phyloP scores from a whole-genome alignment of 2,113 vertebrate genomes.

The Rutilus rutilus region DNA sequence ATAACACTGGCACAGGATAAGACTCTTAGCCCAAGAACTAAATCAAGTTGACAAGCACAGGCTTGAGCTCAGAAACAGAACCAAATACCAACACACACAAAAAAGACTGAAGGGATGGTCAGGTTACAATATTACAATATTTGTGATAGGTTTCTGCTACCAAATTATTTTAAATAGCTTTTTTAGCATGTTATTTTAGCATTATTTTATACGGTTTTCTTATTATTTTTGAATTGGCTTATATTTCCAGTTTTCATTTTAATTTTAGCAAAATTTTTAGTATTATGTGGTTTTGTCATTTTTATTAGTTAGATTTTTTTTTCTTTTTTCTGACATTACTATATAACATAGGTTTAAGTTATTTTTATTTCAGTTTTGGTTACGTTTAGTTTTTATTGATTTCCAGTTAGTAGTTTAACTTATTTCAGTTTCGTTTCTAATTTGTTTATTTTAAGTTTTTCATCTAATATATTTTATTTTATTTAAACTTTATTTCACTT shows the following conservation, averaged over 20 bases:
- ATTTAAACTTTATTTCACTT: neutral
- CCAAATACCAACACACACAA: neutral
- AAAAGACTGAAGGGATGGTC: neutral
- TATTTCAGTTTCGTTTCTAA: neutral
- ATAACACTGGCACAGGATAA: conserved; percentile 2
- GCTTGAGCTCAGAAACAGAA: conserved; percentile 16
- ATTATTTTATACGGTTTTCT: neutral
- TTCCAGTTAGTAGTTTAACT: neutral
- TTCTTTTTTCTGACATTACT: neutral
- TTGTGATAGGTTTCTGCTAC: neutral
- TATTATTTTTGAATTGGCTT: neutral
- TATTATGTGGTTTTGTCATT: no score
- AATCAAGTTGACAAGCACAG: conserved; percentile 23
- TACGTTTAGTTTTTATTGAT: neutral
- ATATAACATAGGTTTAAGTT: neutral
- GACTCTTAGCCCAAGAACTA: conserved; percentile 1
- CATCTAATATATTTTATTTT: neutral
- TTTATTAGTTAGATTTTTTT: no score
- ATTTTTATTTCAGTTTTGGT: neutral
- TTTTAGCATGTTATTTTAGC: neutral
- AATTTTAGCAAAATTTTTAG: neutral
- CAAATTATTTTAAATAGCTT: neutral
- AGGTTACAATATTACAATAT: neutral
- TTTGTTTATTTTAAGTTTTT: neutral
- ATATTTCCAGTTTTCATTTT: neutral